phyloP scores from a whole-genome alignment of 2,113 vertebrate species.

The Myrmecophaga tridactyla region DNA sequence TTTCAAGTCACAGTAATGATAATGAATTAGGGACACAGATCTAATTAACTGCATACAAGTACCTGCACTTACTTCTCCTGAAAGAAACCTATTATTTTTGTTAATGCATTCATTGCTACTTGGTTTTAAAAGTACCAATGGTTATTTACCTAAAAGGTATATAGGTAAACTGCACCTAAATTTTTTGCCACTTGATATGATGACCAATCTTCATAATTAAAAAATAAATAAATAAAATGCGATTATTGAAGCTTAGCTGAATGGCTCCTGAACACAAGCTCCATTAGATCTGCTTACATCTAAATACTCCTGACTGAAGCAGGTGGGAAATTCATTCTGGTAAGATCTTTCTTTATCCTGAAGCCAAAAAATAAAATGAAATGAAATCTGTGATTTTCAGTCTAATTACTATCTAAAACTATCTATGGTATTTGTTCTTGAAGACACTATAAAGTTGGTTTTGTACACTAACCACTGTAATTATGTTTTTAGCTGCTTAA shows the following conservation, averaged over 20 bases:
- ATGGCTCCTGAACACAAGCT: conserved; percentile 84
- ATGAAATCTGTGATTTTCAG: conserved; percentile 81
- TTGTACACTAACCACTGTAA: conserved; percentile 77
- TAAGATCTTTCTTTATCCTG: conserved; percentile 91
- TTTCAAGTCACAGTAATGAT: conserved; percentile 22
- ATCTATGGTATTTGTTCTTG: conserved; percentile 86
- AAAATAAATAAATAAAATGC: conserved; percentile 87
- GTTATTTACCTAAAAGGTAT: conserved; percentile 77
- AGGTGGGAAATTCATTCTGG: conserved; percentile 91
- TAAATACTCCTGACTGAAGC: conserved; percentile 91
- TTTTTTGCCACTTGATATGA: conserved; percentile 86
- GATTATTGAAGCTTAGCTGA: conserved; percentile 89
- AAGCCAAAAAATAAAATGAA: conserved; percentile 81
- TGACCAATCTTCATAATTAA: conserved; percentile 86
- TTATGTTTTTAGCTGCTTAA: conserved; percentile 71
- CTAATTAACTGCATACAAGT: conserved; percentile 60
- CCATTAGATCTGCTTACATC: conserved; percentile 91
- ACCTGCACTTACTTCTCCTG: conserved; percentile 60
- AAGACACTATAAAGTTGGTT: conserved; percentile 79
- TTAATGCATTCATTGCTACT: conserved; percentile 75
- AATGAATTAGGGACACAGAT: conserved; percentile 66
- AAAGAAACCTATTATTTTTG: conserved; percentile 79
- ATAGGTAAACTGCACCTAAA: conserved; percentile 76
- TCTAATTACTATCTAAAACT: conserved; percentile 90
- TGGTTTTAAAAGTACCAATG: conserved; percentile 65